Conservation (phyloP, 2,888 invertebrate genomes). For the Tachystola acroxantha region DNA sequence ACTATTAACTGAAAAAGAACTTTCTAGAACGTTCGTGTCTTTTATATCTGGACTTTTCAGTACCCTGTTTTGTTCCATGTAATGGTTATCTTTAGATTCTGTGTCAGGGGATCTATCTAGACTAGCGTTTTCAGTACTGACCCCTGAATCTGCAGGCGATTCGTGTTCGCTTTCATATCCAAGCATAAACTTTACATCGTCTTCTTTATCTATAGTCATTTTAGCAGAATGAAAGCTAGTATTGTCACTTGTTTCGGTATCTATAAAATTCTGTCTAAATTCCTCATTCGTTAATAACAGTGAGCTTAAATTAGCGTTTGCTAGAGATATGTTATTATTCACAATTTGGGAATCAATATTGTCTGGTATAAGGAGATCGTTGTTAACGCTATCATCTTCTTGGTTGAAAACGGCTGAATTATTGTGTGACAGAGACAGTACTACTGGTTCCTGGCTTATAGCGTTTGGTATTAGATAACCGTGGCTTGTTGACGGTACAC, state of each 20-base stretch:
- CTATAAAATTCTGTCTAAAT: slow-evolving; percentile 50
- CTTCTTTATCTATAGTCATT: slow-evolving; percentile 42
- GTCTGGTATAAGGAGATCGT: slow-evolving; percentile 60
- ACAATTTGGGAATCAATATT: slow-evolving; percentile 60
- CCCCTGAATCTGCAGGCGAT: slow-evolving; percentile 80
- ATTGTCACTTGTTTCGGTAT: slow-evolving; percentile 38
- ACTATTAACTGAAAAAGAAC: slow-evolving; percentile 48
- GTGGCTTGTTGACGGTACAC: slow-evolving; percentile 80
- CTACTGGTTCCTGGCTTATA: slow-evolving; percentile 76
- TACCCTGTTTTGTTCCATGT: slow-evolving; percentile 67
- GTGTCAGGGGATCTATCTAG: slow-evolving; percentile 81
- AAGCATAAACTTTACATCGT: slow-evolving; percentile 64
- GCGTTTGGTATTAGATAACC: slow-evolving; percentile 81
- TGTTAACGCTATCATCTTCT: slow-evolving; percentile 49
- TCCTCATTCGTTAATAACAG: slow-evolving; percentile 74
- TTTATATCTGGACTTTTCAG: slow-evolving; percentile 44
- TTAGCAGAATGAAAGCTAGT: slow-evolving; percentile 58
- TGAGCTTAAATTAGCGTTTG: slow-evolving; percentile 80
- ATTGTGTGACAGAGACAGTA: slow-evolving; percentile 71
- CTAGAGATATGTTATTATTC: slow-evolving; percentile 79
- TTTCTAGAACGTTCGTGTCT: slow-evolving; percentile 41
- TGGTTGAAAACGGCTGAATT: slow-evolving; percentile 65
- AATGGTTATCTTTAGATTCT: slow-evolving; percentile 57
- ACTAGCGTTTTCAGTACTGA: slow-evolving; percentile 86
- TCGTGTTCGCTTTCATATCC: slow-evolving; percentile 72